Evolutionary conservation across 2,797 vertebrate species (phyloP), one percentile per base, ranked within the genome.

Genomic region (Pangasius sanitwongsei): DNA sequence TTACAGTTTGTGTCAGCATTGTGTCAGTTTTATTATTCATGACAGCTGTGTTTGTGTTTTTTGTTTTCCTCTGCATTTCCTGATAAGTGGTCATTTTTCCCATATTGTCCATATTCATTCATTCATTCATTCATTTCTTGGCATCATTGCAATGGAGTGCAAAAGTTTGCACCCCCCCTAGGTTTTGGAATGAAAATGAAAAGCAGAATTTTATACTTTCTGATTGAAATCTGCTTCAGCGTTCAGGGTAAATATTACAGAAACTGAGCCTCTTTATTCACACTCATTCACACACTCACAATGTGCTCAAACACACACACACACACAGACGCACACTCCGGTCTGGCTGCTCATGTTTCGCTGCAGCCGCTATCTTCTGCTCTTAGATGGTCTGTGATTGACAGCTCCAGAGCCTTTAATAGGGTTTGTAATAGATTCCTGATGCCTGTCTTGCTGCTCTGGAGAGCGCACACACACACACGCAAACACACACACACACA

Each of bases 361-460:
- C 87, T 85, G 78, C 87, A 70, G 83, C 83, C 61, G 41, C 80
- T 89, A 89, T 92, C 89, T 91, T 65, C 80, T 67, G 81, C 86
- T 92, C 88, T 92, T 91, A 92, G 91, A 91, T 91, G 88, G 67
- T 82, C 86, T 86, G 75, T 93, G 93, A 94, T 92, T 93, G 92
- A 92, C 93, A 93, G 92, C 85, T 89, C 87, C 83, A 90, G 86
- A 91, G 90, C 81, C 90, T 92, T 93, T 93, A 94, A 94, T 93
- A 92, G 90, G 92, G 92, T 90, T 91, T 91, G 92, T 92, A 93
- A 93, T 92, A 92, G 90, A 93, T 93, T 92, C 57, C 90, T 91
- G 90, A 92, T 91, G 91, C 87, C 90, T 93, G 88, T 89, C 90
- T 89, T 89, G 88, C 90, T 92, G 83, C 91, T 91, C 92, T 86